Conservation (phyloP, 2,888 invertebrate genomes). For the Cantharis rustica region DNA sequence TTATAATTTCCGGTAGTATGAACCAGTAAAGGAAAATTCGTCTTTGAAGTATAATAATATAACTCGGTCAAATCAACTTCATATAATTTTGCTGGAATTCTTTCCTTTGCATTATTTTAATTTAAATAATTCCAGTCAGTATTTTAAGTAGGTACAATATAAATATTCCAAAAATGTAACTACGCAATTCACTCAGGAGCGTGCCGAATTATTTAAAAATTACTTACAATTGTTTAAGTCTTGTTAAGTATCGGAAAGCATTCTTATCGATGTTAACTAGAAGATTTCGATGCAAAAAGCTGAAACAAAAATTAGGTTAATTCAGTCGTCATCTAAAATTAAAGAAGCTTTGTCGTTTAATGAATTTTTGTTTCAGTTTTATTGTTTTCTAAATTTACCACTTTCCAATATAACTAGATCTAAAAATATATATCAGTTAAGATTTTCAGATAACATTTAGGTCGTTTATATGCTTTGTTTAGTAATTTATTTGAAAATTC, state of each 20-base stretch:
- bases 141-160: not conserved
- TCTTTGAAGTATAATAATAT: not conserved
- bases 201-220: not conserved
- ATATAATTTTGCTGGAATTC: not conserved
- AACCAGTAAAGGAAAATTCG: not conserved
- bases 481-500: not conserved
- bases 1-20: not conserved
- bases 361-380: not conserved
- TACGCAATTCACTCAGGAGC: not conserved
- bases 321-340: not conserved
- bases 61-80: not conserved
- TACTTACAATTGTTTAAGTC: conserved; percentile 18
- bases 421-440: not conserved
- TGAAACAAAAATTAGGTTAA: conserved; percentile 1
- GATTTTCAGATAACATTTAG: not conserved
- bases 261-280: conserved; percentile 9
- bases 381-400: not conserved
- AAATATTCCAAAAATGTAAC: not conserved
- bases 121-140: not conserved
- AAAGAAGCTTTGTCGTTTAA: not conserved
- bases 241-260: conserved; percentile 11
- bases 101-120: not conserved
- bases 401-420: not conserved
- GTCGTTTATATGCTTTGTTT: not conserved
- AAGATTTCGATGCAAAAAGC: conserved; percentile 9